A percentile compares a stretch with the other conserved stretches of the same genome.
Evolutionary conservation across 2,113 vertebrate species (phyloP).

Genomic region (Albula goreensis): DNA sequence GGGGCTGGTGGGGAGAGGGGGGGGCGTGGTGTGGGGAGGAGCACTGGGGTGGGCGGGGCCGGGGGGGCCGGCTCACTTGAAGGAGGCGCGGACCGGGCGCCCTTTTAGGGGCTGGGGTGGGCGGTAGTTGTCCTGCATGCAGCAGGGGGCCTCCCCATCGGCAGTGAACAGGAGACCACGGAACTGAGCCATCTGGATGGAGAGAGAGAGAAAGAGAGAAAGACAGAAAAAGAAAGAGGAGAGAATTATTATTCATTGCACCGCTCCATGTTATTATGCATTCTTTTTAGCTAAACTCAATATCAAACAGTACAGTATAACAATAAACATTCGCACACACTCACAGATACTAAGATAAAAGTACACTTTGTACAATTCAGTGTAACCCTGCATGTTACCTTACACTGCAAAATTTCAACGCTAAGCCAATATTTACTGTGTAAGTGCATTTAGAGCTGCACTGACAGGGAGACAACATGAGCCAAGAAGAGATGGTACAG

Average conservation of each 20-base stretch:
- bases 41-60: not conserved
- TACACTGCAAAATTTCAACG: not conserved
- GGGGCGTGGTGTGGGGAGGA: not conserved
- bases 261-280: no score
- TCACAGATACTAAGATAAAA: no score
- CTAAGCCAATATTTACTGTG: not conserved
- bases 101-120: slow-evolving; percentile 83
- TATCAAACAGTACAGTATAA: no score
- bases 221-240: not conserved
- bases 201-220: not conserved
- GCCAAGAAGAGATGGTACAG: not conserved
- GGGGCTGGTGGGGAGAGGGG: not conserved
- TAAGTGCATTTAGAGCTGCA: not conserved
- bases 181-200: slow-evolving; percentile 76
- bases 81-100: slow-evolving; percentile 78
- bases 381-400: not conserved
- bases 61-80: slow-evolving; percentile 53
- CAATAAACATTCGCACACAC: no score
- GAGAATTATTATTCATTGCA: no score
- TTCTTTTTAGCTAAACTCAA: no score
- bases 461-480: not conserved
- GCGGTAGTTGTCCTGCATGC: slow-evolving; percentile 89
- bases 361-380: no score
- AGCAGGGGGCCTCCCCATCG: slow-evolving; percentile 72
- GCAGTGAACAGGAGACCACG: slow-evolving; percentile 78